Evolutionary conservation across 2,888 invertebrate genomes (phyloP), one percentile per base, ranked within the genome.

Genomic region (Latrodectus elegans): DNA sequence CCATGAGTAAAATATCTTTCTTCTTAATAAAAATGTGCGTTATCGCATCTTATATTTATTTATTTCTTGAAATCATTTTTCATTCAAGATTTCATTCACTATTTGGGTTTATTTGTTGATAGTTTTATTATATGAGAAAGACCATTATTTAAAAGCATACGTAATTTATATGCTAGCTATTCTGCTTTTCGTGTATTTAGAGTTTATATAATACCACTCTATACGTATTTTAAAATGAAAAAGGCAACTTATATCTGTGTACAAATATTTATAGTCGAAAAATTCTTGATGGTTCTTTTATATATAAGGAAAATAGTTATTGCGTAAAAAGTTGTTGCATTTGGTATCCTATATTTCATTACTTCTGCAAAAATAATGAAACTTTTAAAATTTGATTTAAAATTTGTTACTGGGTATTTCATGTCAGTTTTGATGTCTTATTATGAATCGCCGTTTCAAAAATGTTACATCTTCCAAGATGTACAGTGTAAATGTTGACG

Each of bases 401-500:
- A 17, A 22, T 26, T 38, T 38, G 15, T 12, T 8, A 71, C 38
- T 71, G 38, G 22, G 71, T 49, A 76, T 81, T 72, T 81, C 70
- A 55, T 87, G 72, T 72, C 72, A 76, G 76, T 77, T 81, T 87
- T 77, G 67, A 87, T 87, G 86, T 81, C 38, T 38, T 38, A 38
- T 38, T 67, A 81, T 26, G 79, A 80, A 86, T 73, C 77, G 55
- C 52, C 71, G 64, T 87, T 81, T 68, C 67, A 67, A 67, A 81
- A 81, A 87, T 77, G 73, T 80, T 88, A 84, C 88, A 88, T 88
- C 88, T 88, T 71, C 79, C 84, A 88, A 80, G 88, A 88, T 88
- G 88, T 84, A 88, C 88, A 88, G 79, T 88, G 88, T 88, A 88
- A 88, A 88, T 88, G 88, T 88, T 84, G 65, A 74, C 82, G 88